These are phyloP conservation scores for Drosophila buzzatii DNA, from an alignment of 2,888 invertebrate species.

Conservation along the genomic window DNA sequence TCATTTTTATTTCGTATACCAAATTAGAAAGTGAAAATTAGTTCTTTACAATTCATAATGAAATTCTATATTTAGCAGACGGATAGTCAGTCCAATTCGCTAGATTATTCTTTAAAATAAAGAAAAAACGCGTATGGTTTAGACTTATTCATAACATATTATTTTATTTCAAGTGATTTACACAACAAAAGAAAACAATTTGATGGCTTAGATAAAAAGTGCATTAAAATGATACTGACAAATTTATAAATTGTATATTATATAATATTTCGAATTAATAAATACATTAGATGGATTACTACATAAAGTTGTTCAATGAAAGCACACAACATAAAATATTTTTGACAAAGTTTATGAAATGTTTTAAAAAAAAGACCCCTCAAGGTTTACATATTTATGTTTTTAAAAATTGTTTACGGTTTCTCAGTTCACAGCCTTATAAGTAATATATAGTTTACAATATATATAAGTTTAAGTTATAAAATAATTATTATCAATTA, in stretches of 20 bases:
- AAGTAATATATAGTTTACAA: constrained; percentile 46
- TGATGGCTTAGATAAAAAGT: constrained; percentile 6
- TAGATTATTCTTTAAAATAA: background rate
- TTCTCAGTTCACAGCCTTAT: constrained; percentile 73
- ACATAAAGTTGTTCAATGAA: constrained; percentile 2
- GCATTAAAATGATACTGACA: background rate
- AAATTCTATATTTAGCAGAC: too few species aligned
- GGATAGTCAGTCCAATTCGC: background rate
- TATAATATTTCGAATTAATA: constrained; percentile 15
- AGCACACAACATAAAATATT: constrained; percentile 2
- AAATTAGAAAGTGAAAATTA: too few species aligned
- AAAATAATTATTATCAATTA: constrained; percentile 33
- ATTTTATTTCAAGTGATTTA: constrained; percentile 11
- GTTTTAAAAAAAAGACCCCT: constrained; percentile 7
- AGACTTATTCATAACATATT: constrained; percentile 21
- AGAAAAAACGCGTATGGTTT: background rate
- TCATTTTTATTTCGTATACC: too few species aligned
- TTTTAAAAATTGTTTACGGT: constrained; percentile 25
- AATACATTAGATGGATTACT: constrained; percentile 13
- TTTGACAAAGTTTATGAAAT: constrained; percentile 15
- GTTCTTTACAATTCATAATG: too few species aligned
- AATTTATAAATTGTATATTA: background rate
- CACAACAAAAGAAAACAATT: constrained; percentile 28
- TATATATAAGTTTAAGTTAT: constrained; percentile 15
- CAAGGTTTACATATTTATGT: constrained; percentile 19